These are phyloP conservation scores for Syngnathus typhle DNA, from an alignment of 2,113 vertebrate species.

Conservation along the genomic window DNA sequence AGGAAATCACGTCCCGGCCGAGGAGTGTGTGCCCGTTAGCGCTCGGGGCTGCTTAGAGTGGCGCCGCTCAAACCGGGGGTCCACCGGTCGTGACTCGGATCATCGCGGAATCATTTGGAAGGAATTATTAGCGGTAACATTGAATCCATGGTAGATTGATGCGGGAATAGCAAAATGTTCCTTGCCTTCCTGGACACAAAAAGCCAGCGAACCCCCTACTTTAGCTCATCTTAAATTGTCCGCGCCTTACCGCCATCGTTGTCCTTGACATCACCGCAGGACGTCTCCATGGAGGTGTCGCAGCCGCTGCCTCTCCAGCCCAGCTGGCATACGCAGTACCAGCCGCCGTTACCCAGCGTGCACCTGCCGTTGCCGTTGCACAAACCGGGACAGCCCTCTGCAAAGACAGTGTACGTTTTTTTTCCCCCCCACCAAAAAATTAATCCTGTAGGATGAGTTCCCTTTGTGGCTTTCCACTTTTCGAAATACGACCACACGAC, in stretches of 20 bases:
- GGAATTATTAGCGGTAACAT: neutral
- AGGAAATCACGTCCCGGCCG: conserved; percentile 53
- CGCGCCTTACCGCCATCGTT: conserved; percentile 87
- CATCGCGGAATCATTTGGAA: neutral
- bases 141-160: no score
- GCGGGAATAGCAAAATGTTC: no score
- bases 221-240: neutral
- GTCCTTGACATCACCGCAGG: conserved; percentile 92
- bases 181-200: no score
- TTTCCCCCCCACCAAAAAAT: no score
- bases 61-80: conserved; percentile 35
- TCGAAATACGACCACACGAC: neutral
- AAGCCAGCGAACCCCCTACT: no score
- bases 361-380: conserved; percentile 97
- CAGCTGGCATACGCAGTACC: conserved; percentile 97
- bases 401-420: neutral
- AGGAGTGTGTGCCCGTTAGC: conserved; percentile 48
- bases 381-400: conserved; percentile 96
- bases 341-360: conserved; percentile 91
- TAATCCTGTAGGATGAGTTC: no score
- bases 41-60: conserved; percentile 51
- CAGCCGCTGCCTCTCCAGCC: conserved; percentile 96
- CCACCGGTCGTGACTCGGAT: neutral
- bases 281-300: conserved; percentile 96
- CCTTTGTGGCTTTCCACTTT: no score